Conservation (phyloP, 2,888 invertebrate genomes). For the Tipula confusa region DNA sequence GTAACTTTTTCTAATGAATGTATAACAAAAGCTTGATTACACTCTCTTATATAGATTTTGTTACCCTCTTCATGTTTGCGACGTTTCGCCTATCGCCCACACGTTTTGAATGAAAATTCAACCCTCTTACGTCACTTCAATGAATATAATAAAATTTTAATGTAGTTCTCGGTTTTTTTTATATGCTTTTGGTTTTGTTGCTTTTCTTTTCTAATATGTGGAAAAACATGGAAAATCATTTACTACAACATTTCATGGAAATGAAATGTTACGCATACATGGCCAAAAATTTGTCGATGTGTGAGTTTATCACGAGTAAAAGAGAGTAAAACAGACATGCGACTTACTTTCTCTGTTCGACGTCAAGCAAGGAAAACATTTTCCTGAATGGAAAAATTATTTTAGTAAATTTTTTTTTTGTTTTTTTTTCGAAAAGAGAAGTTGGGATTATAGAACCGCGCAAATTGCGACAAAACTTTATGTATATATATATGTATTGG, state of each 20-base stretch:
- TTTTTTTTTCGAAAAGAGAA: background rate
- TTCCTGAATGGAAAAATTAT: background rate
- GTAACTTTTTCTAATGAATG: conserved; percentile 27
- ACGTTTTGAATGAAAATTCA: conserved; percentile 31
- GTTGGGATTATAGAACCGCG: conserved; percentile 10
- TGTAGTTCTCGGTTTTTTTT: background rate
- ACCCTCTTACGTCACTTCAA: conserved; percentile 29
- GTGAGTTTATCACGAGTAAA: background rate
- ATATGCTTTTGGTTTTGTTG: background rate
- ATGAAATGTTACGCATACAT: background rate
- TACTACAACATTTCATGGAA: conserved; percentile 7
- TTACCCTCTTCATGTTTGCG: background rate
- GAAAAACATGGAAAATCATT: background rate
- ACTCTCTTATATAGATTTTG: conserved; percentile 31
- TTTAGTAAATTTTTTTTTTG: background rate
- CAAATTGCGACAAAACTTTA: conserved; percentile 21
- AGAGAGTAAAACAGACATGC: background rate
- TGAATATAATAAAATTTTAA: conserved; percentile 26
- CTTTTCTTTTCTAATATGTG: background rate
- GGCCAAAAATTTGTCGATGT: background rate
- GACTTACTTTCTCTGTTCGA: background rate
- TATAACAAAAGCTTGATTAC: conserved; percentile 3
- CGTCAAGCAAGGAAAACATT: background rate
- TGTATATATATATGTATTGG: background rate
- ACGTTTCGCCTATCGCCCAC: conserved; percentile 31